phyloP scores from a whole-genome alignment of 2,797 vertebrate genomes.

The Myripristis jacobus region DNA sequence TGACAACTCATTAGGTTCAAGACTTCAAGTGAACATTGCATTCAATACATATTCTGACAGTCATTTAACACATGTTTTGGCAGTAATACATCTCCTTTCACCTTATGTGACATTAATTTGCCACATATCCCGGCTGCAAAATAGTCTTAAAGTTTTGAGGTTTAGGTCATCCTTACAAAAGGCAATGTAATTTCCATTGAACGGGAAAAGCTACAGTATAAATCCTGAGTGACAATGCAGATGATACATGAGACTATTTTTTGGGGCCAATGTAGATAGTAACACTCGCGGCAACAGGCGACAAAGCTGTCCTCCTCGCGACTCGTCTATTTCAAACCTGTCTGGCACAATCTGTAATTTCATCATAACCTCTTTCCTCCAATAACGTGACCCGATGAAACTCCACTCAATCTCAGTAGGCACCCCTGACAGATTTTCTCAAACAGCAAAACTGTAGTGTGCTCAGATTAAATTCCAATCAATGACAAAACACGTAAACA shows the following conservation, averaged over 20 bases:
- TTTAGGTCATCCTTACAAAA: constrained; percentile 51
- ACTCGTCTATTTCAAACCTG: constrained; percentile 45
- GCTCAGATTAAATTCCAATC: constrained; percentile 69
- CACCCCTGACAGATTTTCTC: constrained; percentile 54
- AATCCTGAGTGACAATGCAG: constrained; percentile 38
- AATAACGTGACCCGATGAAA: constrained; percentile 62
- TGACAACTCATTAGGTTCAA: constrained; percentile 67
- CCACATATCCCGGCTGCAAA: constrained; percentile 42
- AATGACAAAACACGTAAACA: constrained; percentile 53
- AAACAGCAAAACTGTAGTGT: constrained; percentile 52
- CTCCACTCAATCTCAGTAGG: constrained; percentile 38
- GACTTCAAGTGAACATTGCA: constrained; percentile 52
- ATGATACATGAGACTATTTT: background rate
- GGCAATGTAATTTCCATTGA: constrained; percentile 28
- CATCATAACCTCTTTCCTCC: constrained; percentile 62
- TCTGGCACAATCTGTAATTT: constrained; percentile 59
- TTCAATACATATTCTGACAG: constrained; percentile 41
- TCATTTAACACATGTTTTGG: constrained; percentile 55
- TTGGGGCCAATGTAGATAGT: background rate
- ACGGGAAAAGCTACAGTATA: constrained; percentile 38
- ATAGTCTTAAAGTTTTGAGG: constrained; percentile 7
- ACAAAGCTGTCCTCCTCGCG: constrained; percentile 4
- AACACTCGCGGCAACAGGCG: background rate
- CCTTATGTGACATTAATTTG: constrained; percentile 67
- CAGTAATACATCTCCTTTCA: constrained; percentile 49